Evolutionary conservation across 2,888 invertebrate genomes (phyloP), one percentile per base, ranked within the genome.

Genomic region (Lycia hirtaria): DNA sequence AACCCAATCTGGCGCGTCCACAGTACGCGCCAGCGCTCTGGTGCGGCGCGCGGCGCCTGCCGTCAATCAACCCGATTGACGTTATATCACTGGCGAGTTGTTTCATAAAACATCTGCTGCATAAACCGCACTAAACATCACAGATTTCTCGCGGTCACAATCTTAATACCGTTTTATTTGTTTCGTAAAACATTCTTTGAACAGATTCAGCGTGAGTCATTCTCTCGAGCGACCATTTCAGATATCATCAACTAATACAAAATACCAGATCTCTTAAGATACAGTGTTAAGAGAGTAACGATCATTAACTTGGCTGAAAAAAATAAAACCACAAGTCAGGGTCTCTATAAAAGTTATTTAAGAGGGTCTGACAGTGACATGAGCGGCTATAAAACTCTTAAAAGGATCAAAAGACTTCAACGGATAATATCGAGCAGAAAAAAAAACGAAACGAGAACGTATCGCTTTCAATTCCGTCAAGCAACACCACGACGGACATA

Each of bases 21-120:
- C 38, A 19, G 47, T 32, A 48, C 15, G 24, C 33, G 49, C 2
- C 2, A 19, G 19, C n/a, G 19, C 15, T n/a, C n/a, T 54, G 22
- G 45, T 3, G 32, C 9, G 43, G 33, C 26, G 47, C 35, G 50
- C 44, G 63, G 67, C 67, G 67, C 63, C 86, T 69, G 74, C 81
- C 72, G 85, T 86, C 87, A 83, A 85, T 88, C 87, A 87, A 62
- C 60, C 68, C 65, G 78, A 78, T 80, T 75, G 85, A 78, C 81
- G 78, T 72, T 69, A 73, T 76, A 81, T 82, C 83, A 81, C 77
- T 80, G 74, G 73, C 72, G 71, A 68, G 72, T 74, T 74, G 74
- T 73, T 70, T 73, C 72, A 77, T 75, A 78, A 75, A 79, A 80
- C 81, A 77, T 74, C 68, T 76, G 73, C 68, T 55, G 63, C 67